phyloP scores from a whole-genome alignment of 2,797 vertebrate genomes.

The Antrozous pallidus region DNA sequence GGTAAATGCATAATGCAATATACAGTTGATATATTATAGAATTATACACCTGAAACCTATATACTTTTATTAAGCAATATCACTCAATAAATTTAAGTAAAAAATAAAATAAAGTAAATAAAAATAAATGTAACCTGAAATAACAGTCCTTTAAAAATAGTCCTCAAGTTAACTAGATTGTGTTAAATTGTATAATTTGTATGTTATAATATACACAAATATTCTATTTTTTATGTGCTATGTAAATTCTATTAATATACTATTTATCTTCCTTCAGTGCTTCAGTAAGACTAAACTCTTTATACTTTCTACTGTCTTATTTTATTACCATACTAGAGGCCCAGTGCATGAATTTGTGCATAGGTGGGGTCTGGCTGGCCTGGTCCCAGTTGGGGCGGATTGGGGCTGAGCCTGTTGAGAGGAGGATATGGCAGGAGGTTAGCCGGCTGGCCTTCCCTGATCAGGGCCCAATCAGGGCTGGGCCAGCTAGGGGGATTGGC shows the following conservation, averaged over 20 bases:
- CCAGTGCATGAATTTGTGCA: no score
- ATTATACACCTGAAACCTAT: neutral
- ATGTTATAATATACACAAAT: neutral
- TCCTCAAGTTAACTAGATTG: neutral
- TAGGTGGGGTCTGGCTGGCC: no score
- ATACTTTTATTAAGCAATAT: neutral
- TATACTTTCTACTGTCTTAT: neutral
- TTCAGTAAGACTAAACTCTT: slow-evolving; percentile 11
- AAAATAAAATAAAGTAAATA: neutral
- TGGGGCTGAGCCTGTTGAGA: no score
- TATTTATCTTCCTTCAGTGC: neutral
- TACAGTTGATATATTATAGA: neutral
- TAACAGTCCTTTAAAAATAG: slow-evolving; percentile 19
- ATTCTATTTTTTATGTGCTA: slow-evolving; percentile 26
- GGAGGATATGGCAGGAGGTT: no score
- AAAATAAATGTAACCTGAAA: neutral
- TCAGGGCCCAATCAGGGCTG: no score
- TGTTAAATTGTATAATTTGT: slow-evolving; percentile 16
- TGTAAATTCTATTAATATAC: neutral
- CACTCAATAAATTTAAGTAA: neutral
- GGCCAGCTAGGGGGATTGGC: no score
- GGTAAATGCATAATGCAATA: neutral
- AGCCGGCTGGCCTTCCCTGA: no score
- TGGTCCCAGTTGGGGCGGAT: no score
- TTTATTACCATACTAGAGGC: neutral